Conservation (phyloP, 2,888 invertebrate species). For the Alsophila aescularia region DNA sequence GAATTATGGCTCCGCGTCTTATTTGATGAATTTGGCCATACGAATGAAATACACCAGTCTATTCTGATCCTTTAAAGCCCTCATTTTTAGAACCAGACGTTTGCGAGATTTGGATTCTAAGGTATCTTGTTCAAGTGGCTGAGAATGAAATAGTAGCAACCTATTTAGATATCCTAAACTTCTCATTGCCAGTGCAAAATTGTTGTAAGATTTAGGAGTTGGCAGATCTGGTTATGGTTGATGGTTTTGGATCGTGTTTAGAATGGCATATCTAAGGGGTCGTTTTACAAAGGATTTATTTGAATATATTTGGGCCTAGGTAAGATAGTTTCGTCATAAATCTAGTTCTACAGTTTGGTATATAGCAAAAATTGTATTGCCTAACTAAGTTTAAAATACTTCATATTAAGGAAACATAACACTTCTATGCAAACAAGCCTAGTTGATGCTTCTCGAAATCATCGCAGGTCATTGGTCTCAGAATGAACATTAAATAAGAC, state of each 20-base stretch:
- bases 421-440: no score
- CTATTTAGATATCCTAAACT: constrained; percentile 12
- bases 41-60: constrained; percentile 44
- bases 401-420: no score
- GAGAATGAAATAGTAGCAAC: constrained; percentile 18
- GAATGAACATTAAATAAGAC: no score
- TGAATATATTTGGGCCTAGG: constrained; percentile 3
- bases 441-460: no score
- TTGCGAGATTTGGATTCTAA: neutral
- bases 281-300: constrained; percentile 15
- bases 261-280: constrained; percentile 20
- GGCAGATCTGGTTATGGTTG: constrained; percentile 17
- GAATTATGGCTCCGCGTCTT: constrained; percentile 70
- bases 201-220: constrained; percentile 11
- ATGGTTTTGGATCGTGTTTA: constrained; percentile 16
- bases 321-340: constrained; percentile 2
- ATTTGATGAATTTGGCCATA: constrained; percentile 70
- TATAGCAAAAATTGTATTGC: no score
- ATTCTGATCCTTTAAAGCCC: constrained; percentile 39
- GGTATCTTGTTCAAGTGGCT: constrained; percentile 15
- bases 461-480: no score
- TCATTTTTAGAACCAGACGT: constrained; percentile 11
- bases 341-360: no score
- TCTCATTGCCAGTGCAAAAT: constrained; percentile 14
- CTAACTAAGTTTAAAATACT: no score